Conservation (phyloP, 2,888 invertebrate genomes). For the Ochropacha duplaris region DNA sequence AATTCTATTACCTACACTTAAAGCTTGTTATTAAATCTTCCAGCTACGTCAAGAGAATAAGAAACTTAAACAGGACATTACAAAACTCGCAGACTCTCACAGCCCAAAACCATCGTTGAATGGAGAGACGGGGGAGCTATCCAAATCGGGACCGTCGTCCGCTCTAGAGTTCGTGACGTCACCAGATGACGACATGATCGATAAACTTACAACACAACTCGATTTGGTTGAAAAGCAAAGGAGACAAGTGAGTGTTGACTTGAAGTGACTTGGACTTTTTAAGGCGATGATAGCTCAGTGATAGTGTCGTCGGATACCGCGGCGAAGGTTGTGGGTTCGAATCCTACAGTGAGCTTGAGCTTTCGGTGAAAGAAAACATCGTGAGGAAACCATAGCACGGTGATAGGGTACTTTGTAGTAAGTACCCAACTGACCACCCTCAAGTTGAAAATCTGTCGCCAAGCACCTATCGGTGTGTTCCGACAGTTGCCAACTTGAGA, state of each 20-base stretch:
- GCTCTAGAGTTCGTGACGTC: conserved; percentile 74
- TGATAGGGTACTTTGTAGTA: too few relatives aligned
- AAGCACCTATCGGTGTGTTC: too few relatives aligned
- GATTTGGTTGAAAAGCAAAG: conserved; percentile 73
- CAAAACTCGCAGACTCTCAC: conserved; percentile 39
- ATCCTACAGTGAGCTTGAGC: too few relatives aligned
- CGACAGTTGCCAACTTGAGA: too few relatives aligned
- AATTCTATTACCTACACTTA: not conserved
- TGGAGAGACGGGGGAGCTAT: conserved; percentile 34
- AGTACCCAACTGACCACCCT: too few relatives aligned
- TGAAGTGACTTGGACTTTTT: too few relatives aligned
- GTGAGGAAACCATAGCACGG: too few relatives aligned
- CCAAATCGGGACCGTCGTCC: conserved; percentile 55
- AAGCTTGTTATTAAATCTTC: conserved; percentile 4
- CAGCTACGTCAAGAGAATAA: conserved; percentile 72
- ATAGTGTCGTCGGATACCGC: too few relatives aligned
- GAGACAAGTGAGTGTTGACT: conserved; percentile 59
- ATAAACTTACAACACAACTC: conserved; percentile 71
- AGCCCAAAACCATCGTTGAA: conserved; percentile 20
- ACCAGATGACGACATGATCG: conserved; percentile 72
- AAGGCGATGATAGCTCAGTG: too few relatives aligned
- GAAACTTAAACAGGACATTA: conserved; percentile 58
- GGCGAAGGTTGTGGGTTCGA: too few relatives aligned
- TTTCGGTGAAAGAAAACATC: too few relatives aligned
- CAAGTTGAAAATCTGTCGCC: too few relatives aligned